Evolutionary conservation across 2,797 vertebrate species (phyloP).

Genomic region (Sebastes ruberrimus): DNA sequence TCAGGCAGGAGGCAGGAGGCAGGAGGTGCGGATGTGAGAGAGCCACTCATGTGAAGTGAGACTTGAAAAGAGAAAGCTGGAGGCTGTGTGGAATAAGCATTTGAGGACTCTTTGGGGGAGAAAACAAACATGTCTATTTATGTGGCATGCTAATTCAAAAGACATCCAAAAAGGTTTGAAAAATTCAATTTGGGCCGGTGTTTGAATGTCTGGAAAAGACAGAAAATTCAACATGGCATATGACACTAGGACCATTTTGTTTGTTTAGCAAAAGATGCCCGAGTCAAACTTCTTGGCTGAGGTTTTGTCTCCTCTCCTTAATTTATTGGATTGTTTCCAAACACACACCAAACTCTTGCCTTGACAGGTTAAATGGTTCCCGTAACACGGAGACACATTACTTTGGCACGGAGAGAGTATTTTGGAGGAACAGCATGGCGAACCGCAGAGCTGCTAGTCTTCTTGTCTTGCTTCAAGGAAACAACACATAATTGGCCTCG

Average conservation of each 20-base stretch:
- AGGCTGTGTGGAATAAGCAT: slow-evolving; percentile 53
- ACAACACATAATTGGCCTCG: slow-evolving; percentile 67
- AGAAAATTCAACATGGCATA: background rate
- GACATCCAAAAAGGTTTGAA: slow-evolving; percentile 13
- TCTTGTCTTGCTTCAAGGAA: slow-evolving; percentile 60
- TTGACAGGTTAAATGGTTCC: slow-evolving; percentile 80
- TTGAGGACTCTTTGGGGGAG: slow-evolving; percentile 29
- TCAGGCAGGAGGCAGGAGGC: slow-evolving; percentile 20
- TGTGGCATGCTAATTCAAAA: slow-evolving; percentile 32
- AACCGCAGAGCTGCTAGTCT: slow-evolving; percentile 51
- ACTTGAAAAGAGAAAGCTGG: slow-evolving; percentile 60
- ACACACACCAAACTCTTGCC: slow-evolving; percentile 66
- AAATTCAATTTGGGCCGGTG: background rate
- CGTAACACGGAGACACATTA: slow-evolving; percentile 67
- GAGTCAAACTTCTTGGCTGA: slow-evolving; percentile 64
- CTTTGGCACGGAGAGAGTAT: slow-evolving; percentile 61
- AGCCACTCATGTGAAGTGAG: slow-evolving; percentile 75
- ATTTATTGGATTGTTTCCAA: slow-evolving; percentile 78
- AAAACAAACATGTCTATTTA: slow-evolving; percentile 38
- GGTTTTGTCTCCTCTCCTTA: slow-evolving; percentile 59
- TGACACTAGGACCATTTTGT: slow-evolving; percentile 1
- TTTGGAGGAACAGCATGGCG: slow-evolving; percentile 42
- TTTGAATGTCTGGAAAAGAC: background rate
- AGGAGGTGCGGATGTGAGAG: slow-evolving; percentile 47
- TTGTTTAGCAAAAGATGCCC: slow-evolving; percentile 24